Evolutionary conservation across 2,888 invertebrate species (phyloP).

Genomic region (Stenolophus ochropezus): DNA sequence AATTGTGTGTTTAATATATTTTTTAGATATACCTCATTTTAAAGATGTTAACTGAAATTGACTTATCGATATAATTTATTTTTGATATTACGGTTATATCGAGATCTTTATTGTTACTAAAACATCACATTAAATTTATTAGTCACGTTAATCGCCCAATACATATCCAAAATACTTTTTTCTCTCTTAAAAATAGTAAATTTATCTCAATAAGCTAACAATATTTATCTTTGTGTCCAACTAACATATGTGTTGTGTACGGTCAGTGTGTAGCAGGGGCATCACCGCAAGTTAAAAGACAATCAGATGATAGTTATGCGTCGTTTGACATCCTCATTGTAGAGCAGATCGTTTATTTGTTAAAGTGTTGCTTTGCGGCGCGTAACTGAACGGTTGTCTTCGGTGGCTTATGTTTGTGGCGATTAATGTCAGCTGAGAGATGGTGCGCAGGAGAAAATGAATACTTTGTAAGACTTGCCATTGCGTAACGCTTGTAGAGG

Average conservation of each 20-base stretch:
- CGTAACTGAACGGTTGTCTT: too few relatives aligned
- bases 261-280: not conserved
- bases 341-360: too few relatives aligned
- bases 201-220: too few relatives aligned
- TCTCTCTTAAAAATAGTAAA: not conserved
- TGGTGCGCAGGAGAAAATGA: constrained; percentile 33
- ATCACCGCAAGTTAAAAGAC: too few relatives aligned
- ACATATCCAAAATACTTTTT: not conserved
- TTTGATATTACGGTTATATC: constrained; percentile 55
- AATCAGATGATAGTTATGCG: too few relatives aligned
- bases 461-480: constrained; percentile 50
- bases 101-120: constrained; percentile 41
- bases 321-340: too few relatives aligned
- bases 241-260: not conserved
- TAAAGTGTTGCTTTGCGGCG: too few relatives aligned
- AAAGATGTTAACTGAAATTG: constrained; percentile 51
- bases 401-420: not conserved
- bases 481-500: constrained; percentile 55
- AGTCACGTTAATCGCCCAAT: constrained; percentile 37
- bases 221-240: not conserved
- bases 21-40: constrained; percentile 57
- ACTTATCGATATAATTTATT: constrained; percentile 54
- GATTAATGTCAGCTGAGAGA: constrained; percentile 39
- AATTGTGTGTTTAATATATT: constrained; percentile 55
- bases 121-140: constrained; percentile 31